These are phyloP conservation scores for Characodon lateralis DNA, from an alignment of 2,797 vertebrate genomes.

Conservation along the genomic window DNA sequence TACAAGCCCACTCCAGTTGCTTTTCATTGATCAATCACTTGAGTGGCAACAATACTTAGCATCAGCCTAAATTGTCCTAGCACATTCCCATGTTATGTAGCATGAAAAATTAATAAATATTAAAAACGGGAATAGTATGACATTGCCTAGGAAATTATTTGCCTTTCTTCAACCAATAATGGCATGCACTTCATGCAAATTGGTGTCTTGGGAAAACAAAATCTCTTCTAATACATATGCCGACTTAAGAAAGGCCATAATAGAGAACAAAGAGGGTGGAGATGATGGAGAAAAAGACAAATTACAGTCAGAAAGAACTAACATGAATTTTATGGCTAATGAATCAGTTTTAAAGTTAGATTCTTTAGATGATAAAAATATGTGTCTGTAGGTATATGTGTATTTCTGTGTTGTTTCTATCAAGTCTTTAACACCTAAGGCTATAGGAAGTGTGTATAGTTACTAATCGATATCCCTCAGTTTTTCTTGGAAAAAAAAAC, in stretches of 20 bases:
- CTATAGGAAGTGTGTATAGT: background rate
- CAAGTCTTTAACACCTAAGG: background rate
- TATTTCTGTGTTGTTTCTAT: conserved; percentile 7
- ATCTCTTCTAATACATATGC: conserved; percentile 98
- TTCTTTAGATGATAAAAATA: conserved; percentile 65
- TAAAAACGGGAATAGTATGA: conserved; percentile 88
- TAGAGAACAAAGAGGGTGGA: conserved; percentile 12
- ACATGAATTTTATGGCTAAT: conserved; percentile 84
- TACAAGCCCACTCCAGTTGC: conserved; percentile 55
- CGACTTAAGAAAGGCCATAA: conserved; percentile 83
- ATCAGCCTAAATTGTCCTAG: conserved; percentile 96
- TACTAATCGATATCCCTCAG: background rate
- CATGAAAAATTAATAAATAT: conserved; percentile 89
- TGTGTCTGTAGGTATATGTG: conserved; percentile 78
- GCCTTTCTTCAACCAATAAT: conserved; percentile 98
- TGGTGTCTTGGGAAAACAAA: conserved; percentile 98
- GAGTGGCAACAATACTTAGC: conserved; percentile 91
- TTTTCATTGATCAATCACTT: conserved; percentile 89
- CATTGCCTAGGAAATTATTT: conserved; percentile 98
- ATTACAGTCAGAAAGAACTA: conserved; percentile 87
- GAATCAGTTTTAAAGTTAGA: conserved; percentile 72
- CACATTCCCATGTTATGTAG: conserved; percentile 88
- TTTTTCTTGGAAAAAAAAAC: background rate
- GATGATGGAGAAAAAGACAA: conserved; percentile 63
- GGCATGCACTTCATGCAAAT: conserved; percentile 99